Base-by-base conservation (phyloP, 2,888 invertebrate species). In the Dicyrtomina minuta region DNA sequence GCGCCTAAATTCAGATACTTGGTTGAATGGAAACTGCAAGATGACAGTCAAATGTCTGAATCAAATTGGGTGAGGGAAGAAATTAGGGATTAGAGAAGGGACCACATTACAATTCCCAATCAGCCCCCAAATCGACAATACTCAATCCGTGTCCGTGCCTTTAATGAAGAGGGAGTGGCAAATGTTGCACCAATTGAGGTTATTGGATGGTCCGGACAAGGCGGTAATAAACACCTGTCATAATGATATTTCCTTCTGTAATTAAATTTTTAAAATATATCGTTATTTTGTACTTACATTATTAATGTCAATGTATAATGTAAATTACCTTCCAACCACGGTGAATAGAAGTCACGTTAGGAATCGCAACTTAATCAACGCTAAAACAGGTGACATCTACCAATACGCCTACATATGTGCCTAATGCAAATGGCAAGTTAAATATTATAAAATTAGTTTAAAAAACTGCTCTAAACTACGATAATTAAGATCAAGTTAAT, bases 201-300 rank as follows among this genome's bases (percentile, higher is more conserved):
- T 0, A 85, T 88, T 61, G 98, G 97, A 12, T 93, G 88, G 83
- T 97, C 97, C 0, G 98, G 98, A 55, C 97, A 98, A 84, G 93
- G 93, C 83, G 87, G 88, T 82, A 81, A 80, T 82, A n/a, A n/a
- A n/a, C n/a, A n/a, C n/a, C n/a, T n/a, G 3, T 39, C 22, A 55
- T 17, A n/a, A 15, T 8, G n/a, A n/a, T 17, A 27, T 20, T 55
- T 41, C 6, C 15, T 41, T 33, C 20, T 41, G 20, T 26, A 24
- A 58, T n/a, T 20, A n/a, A 24, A 44, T 5, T 2, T 44, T n/a
- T 44, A 44, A n/a, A 2, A 3, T 39, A 20, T 10, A 13, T 8
- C 41, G 17, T 53, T 17, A 12, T 26, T 43, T 22, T n/a, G n/a
- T n/a, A n/a, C n/a, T n/a, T n/a, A n/a, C n/a, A n/a, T n/a, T n/a